Conservation (phyloP, 2,888 invertebrate genomes). For the Cosmia pyralina region DNA sequence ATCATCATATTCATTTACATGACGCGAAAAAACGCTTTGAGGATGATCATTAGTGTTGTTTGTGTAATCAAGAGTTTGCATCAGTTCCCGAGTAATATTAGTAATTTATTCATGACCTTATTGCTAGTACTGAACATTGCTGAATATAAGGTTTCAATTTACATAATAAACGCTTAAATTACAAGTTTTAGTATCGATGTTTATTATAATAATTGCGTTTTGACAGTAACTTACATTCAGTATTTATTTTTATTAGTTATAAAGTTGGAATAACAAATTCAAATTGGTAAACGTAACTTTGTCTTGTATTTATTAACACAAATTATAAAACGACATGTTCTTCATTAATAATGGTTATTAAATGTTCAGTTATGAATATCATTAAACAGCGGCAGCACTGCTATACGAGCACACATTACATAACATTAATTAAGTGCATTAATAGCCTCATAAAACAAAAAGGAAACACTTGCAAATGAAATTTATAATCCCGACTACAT, state of each 20-base stretch:
- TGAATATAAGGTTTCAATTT: constrained; percentile 18
- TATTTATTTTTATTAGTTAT: constrained; percentile 39
- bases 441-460: constrained; percentile 54
- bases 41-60: constrained; percentile 54
- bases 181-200: constrained; percentile 10
- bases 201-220: constrained; percentile 32
- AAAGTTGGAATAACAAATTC: constrained; percentile 22
- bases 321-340: constrained; percentile 45
- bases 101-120: constrained; percentile 31
- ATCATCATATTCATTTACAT: constrained; percentile 61
- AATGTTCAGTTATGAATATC: constrained; percentile 29
- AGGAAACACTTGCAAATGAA: constrained; percentile 29
- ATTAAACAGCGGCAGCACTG: constrained; percentile 18
- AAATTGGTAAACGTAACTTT: constrained; percentile 17
- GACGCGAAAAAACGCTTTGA: constrained; percentile 59
- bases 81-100: not conserved
- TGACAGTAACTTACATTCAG: constrained; percentile 16
- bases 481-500: constrained; percentile 26
- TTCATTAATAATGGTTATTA: constrained; percentile 33
- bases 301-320: constrained; percentile 35
- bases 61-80: constrained; percentile 47
- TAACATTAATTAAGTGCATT: constrained; percentile 31
- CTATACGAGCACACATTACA: constrained; percentile 9
- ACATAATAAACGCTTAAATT: constrained; percentile 29
- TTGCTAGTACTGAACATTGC: not conserved